Evolutionary conservation across 2,888 invertebrate species (phyloP).

Genomic region (Ariolimax columbianus): DNA sequence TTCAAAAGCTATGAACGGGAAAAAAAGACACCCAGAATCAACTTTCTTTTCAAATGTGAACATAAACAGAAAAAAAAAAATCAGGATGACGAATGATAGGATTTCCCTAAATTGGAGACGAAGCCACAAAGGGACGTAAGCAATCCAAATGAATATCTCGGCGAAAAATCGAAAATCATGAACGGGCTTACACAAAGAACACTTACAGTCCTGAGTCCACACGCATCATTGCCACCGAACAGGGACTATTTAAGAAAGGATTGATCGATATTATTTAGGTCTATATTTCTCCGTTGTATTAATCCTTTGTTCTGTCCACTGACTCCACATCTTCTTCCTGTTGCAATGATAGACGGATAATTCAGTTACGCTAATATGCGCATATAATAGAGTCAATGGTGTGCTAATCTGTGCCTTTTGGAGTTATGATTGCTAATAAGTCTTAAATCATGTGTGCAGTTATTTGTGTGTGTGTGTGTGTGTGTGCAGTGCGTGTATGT

Average conservation of each 20-base stretch:
- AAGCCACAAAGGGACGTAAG: constrained; percentile 19
- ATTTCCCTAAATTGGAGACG: constrained; percentile 12
- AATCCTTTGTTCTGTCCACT: background rate
- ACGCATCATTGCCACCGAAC: background rate
- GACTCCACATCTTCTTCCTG: too few relatives aligned
- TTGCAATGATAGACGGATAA: too few relatives aligned
- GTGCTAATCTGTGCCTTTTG: too few relatives aligned
- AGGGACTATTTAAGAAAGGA: background rate
- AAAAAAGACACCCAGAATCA: background rate
- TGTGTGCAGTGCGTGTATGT: too few relatives aligned
- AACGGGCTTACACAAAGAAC: too few relatives aligned
- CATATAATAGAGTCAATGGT: too few relatives aligned
- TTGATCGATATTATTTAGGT: background rate
- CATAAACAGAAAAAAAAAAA: background rate
- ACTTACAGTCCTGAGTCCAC: background rate
- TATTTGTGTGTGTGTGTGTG: too few relatives aligned
- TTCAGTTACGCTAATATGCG: too few relatives aligned
- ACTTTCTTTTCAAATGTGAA: background rate
- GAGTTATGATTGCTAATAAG: too few relatives aligned
- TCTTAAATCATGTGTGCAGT: too few relatives aligned
- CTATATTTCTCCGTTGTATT: background rate
- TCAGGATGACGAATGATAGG: background rate
- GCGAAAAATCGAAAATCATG: constrained; percentile 12
- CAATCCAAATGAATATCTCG: constrained; percentile 10
- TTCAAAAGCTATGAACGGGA: background rate